Evolutionary conservation across 2,113 vertebrate genomes (phyloP).

Genomic region (Hyaena hyaena): DNA sequence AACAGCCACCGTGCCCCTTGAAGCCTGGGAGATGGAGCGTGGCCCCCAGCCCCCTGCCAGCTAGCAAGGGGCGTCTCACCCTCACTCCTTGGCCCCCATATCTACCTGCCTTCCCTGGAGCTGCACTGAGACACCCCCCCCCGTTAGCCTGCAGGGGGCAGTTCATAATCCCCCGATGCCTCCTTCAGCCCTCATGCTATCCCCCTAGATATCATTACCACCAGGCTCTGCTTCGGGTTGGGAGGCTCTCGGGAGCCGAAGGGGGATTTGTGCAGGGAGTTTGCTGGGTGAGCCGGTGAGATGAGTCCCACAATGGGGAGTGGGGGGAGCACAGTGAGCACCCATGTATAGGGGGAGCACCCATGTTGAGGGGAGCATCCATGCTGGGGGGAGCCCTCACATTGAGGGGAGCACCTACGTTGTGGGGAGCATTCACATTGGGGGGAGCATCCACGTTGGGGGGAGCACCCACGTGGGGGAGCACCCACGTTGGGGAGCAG

Average conservation of each 20-base stretch:
- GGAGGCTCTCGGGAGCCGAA: neutral
- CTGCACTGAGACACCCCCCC: too few species aligned
- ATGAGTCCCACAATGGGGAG: fast-evolving
- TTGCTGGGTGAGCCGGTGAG: neutral
- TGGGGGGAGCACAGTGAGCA: too few species aligned
- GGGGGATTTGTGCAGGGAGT: too few species aligned
- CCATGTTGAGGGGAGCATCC: too few species aligned
- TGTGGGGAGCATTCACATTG: neutral
- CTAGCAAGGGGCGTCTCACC: neutral
- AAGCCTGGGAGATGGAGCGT: neutral
- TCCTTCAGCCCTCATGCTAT: too few species aligned
- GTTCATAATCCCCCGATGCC: neutral
- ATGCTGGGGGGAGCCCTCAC: too few species aligned
- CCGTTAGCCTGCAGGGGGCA: neutral
- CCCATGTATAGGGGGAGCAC: too few species aligned
- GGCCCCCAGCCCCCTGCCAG: neutral
- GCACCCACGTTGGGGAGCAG: neutral
- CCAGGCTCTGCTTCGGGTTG: neutral
- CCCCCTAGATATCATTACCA: too few species aligned
- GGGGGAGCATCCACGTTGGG: too few species aligned
- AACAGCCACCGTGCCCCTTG: neutral
- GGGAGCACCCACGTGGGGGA: neutral
- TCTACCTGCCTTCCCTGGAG: neutral
- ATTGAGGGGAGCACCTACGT: too few species aligned
- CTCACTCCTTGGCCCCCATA: neutral